Percentiles rank a stretch among this genome's conserved stretches.
Conservation (phyloP, 1,140 invertebrate species). For the Leptinotarsa lineolata region DNA sequence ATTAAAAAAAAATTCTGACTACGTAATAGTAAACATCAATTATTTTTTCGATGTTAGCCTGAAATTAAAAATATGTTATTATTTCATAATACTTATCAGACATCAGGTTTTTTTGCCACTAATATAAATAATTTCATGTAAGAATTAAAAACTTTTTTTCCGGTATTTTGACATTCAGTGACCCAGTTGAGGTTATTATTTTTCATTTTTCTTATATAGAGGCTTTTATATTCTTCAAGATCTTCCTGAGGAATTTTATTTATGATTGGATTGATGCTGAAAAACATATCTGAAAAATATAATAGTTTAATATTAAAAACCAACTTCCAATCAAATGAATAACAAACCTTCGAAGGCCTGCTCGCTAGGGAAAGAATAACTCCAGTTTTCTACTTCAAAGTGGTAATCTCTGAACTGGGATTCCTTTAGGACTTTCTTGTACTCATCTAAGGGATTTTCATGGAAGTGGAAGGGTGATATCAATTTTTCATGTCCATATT, state of each 20-base stretch:
- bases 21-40: too few species aligned
- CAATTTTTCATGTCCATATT: constrained; percentile 5
- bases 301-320: too few species aligned
- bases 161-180: neutral
- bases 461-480: neutral
- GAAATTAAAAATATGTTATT: too few species aligned
- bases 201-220: neutral
- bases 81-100: neutral
- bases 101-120: neutral
- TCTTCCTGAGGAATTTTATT: neutral
- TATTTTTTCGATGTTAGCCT: too few species aligned
- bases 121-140: neutral
- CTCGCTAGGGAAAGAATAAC: neutral
- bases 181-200: neutral
- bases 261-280: neutral
- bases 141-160: neutral
- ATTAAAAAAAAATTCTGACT: too few species aligned
- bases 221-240: neutral
- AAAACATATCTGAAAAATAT: neutral
- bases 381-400: neutral
- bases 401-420: neutral
- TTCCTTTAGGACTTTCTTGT: neutral
- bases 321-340: neutral
- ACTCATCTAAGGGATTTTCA: neutral
- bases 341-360: neutral